phyloP scores from a whole-genome alignment of 2,797 vertebrate species.

The Arrhamphus sclerolepis region DNA sequence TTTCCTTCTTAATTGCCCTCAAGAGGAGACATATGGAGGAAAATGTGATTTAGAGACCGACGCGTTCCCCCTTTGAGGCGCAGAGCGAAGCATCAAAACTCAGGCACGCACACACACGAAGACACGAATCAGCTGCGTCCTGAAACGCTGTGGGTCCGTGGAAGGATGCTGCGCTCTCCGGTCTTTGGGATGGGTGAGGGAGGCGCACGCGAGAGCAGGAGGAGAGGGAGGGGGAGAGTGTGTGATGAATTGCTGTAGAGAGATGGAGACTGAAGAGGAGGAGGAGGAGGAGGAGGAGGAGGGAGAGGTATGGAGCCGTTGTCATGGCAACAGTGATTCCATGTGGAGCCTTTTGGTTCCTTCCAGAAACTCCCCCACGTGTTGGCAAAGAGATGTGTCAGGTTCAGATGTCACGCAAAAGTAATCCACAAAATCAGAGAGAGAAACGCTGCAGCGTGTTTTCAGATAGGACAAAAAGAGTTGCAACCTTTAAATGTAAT shows the following conservation, averaged over 20 bases:
- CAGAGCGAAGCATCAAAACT: conserved; percentile 3
- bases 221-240: conserved; percentile 23
- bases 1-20: neutral
- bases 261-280: conserved; percentile 32
- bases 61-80: neutral
- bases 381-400: conserved; percentile 1
- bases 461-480: too few species aligned
- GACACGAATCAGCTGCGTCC: too few species aligned
- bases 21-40: neutral
- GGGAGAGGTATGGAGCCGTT: conserved; percentile 45
- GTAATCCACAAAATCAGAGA: too few species aligned
- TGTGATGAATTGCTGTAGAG: conserved; percentile 69
- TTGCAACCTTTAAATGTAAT: too few species aligned
- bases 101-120: too few species aligned
- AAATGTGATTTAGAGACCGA: neutral
- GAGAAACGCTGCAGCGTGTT: too few species aligned
- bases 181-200: conserved; percentile 47
- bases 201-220: conserved; percentile 23
- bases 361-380: conserved; percentile 43
- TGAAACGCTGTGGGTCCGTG: conserved; percentile 34
- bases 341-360: conserved; percentile 28
- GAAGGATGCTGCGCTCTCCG: conserved; percentile 44
- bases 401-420: neutral
- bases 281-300: too few species aligned
- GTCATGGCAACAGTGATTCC: conserved; percentile 63